Base-by-base conservation (phyloP, 2,113 vertebrate genomes). In the Xiphias gladius region DNA sequence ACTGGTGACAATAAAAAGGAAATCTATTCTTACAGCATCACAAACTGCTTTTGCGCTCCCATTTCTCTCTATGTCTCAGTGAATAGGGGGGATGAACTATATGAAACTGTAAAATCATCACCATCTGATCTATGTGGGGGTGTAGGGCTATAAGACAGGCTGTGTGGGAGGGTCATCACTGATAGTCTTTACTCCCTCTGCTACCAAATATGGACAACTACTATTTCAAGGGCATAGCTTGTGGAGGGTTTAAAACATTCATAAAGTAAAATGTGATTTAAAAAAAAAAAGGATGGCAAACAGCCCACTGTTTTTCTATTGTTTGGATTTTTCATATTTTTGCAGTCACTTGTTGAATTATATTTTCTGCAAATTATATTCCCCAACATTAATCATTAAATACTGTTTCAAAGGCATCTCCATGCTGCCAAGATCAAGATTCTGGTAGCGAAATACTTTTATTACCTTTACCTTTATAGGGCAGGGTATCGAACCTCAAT, bases 1-100 rank as follows among this genome's bases (percentile, higher is more conserved):
- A 24, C 8, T 2, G 24, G 19, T 63, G 63, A 80, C 66, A 26
- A 71, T 68, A 75, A 81, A 78, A 37, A 50, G 16, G 66, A 66
- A 43, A 76, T 59, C 0, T 48, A 84, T 77, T 63, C 43, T 67
- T 43, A 41, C 24, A 10, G 2, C 28, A 58, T 74, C 26, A 24
- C 37, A 71, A 66, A 75, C n/a, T 59, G 37, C 57, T 8, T 5
- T 4, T 46, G 7, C 32, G 30, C 32, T 24, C 16, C 19, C 46
- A 9, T 68, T 55, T 50, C 20, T 74, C 54, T 43, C 12, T 0
- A 6, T 10, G 10, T 28, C 26, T 64, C 43, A 4, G 20, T 20
- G 24, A 63, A 22, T 28, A 48, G 28, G 12, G 28, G 19, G 32
- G 3, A 43, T 43, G 58, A 50, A 62, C 20, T 35, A 14, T 17